Evolutionary conservation across 2,888 invertebrate genomes (phyloP).

Genomic region (Cosmia pyralina): DNA sequence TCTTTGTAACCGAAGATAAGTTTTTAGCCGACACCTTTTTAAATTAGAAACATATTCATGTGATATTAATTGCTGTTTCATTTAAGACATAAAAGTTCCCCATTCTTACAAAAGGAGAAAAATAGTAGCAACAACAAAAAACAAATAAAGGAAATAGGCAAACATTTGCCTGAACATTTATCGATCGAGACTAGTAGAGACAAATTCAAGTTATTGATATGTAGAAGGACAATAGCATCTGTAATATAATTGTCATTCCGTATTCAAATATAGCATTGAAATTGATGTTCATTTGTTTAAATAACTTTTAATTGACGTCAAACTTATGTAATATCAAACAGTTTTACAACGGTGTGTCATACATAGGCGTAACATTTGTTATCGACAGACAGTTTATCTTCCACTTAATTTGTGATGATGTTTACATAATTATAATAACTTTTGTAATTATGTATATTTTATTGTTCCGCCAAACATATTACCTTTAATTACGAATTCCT

Average conservation of each 20-base stretch:
- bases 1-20: neutral
- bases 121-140: too few relatives aligned
- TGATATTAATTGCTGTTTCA: neutral
- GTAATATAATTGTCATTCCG: neutral
- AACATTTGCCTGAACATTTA: neutral
- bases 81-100: neutral
- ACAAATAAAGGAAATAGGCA: too few relatives aligned
- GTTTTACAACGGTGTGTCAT: constrained; percentile 24
- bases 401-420: constrained; percentile 26
- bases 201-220: constrained; percentile 3
- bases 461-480: neutral
- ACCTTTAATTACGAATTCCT: too few relatives aligned
- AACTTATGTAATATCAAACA: constrained; percentile 31
- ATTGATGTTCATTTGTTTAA: constrained; percentile 30
- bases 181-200: neutral
- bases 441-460: neutral
- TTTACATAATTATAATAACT: neutral
- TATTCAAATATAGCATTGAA: constrained; percentile 13
- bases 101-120: neutral
- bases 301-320: constrained; percentile 25
- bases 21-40: neutral
- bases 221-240: constrained; percentile 14
- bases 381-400: constrained; percentile 38
- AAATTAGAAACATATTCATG: neutral
- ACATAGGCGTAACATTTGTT: constrained; percentile 23